Evolutionary conservation across 35 echinoderm and acorn worm genomes (phyloP), one percentile per base, ranked within the genome.

Genomic region (Ptychodera flava): DNA sequence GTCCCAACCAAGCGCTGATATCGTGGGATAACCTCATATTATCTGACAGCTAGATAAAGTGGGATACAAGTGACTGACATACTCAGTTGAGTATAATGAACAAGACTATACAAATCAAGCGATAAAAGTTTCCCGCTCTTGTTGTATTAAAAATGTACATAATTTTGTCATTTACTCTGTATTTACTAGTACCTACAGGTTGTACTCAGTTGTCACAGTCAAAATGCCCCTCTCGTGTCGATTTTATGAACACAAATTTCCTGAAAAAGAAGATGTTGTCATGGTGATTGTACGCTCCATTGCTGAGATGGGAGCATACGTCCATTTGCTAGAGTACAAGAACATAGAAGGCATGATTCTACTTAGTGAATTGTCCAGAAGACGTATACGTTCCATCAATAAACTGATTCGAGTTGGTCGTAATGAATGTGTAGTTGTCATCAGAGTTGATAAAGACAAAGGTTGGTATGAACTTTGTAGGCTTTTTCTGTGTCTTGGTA

Each of bases 391-490:
- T 31, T 99, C 96, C 28, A 99, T 99, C 84, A 99, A 99, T 85
- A 99, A 99, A 84, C 90, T 99, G 36, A 99, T 99, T 79, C 88
- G 96, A 82, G 96, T 99, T 35, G 96, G 93, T 16, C 79, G 93
- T 29, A 94, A 92, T 81, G 96, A 97, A 87, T 99, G 96, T 89
- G 96, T 99, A 0, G 96, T 99, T 28, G 96, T 99, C 34, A 99
- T 97, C 81, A 88, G 96, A 75, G 96, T 99, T 12, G 96, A 99
- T 53, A 94, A 99, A 94, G 96, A 99, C 16, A 99, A 99, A 99
- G 96, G 95, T 93, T 53, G 30, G 28, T 29, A 30, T 29, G 30
- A 15, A 77, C 15, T 77, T 15, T 15, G 15, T 77, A 15, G 35
- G 78, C 38, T 30, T 85, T 34, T 36, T 77, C 33, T 31, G 28